These are phyloP conservation scores for Ceyx margarethae DNA, from an alignment of 2,113 vertebrate genomes.

Conservation along the genomic window DNA sequence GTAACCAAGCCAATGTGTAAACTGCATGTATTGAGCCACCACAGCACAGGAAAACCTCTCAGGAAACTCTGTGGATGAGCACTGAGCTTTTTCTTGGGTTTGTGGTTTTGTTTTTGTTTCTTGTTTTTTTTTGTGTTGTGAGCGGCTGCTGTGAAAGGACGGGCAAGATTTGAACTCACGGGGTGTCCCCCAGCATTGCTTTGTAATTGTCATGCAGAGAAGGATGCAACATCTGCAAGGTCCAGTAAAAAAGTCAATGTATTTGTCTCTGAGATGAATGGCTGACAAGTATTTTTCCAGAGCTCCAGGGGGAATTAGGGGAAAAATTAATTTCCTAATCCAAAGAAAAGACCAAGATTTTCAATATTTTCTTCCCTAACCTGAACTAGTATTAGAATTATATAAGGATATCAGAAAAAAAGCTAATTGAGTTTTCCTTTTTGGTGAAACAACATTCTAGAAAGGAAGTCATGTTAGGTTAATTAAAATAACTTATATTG, in stretches of 20 bases:
- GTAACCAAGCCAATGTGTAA: neutral
- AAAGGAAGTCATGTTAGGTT: neutral
- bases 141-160: neutral
- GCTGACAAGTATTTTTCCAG: conserved; percentile 13
- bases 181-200: neutral
- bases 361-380: neutral
- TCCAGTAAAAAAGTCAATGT: neutral
- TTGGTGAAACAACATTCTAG: neutral
- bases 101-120: no score
- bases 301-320: neutral
- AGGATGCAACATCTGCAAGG: neutral
- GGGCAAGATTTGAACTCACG: neutral
- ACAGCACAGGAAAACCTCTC: neutral
- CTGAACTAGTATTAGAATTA: neutral
- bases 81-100: neutral
- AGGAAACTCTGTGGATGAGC: neutral
- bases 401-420: neutral
- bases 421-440: conserved; percentile 8
- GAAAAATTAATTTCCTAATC: conserved; percentile 24
- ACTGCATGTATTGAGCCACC: neutral
- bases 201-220: neutral
- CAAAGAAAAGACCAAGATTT: conserved; percentile 11
- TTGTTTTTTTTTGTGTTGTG: neutral
- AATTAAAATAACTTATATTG: neutral
- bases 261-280: neutral